Conservation (phyloP, 2,113 vertebrate genomes). For the Platichthys stellatus region DNA sequence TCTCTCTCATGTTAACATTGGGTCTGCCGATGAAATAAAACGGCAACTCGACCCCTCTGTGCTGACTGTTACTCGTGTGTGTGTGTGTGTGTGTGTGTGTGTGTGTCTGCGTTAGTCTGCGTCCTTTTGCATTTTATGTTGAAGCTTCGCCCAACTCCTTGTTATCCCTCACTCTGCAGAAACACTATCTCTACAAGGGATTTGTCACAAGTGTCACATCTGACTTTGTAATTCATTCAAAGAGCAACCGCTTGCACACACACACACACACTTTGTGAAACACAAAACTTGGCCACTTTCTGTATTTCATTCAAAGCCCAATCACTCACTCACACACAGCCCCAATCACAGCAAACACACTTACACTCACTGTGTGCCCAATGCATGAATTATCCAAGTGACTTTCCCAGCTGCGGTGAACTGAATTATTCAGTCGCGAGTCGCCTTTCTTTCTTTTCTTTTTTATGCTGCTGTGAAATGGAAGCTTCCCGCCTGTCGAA, state of each 20-base stretch:
- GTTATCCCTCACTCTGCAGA: conserved; percentile 59
- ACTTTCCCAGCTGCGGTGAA: conserved; percentile 66
- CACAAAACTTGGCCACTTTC: conserved; percentile 30
- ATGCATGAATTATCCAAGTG: conserved; percentile 75
- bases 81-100: not conserved
- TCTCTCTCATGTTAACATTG: conserved; percentile 38
- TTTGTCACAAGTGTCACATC: conserved; percentile 67
- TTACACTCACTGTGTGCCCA: conserved; percentile 53
- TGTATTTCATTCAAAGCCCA: conserved; percentile 53
- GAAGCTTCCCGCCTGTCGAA: conserved; percentile 52
- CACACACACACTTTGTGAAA: not conserved
- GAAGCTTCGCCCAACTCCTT: conserved; percentile 42
- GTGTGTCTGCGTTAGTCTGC: not conserved
- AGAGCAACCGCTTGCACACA: conserved; percentile 2
- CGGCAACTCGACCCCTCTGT: conserved; percentile 14
- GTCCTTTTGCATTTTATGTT: conserved; percentile 16
- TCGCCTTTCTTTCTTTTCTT: conserved; percentile 11
- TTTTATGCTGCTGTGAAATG: conserved; percentile 44
- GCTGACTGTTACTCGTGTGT: not conserved
- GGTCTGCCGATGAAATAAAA: conserved; percentile 56
- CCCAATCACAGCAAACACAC: conserved; percentile 53
- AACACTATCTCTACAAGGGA: conserved; percentile 56
- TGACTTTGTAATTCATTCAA: conserved; percentile 68
- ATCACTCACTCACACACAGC: conserved; percentile 24
- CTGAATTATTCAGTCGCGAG: conserved; percentile 75